Evolutionary conservation across 2,113 vertebrate species (phyloP).

Genomic region (Heteronetta atricapilla): DNA sequence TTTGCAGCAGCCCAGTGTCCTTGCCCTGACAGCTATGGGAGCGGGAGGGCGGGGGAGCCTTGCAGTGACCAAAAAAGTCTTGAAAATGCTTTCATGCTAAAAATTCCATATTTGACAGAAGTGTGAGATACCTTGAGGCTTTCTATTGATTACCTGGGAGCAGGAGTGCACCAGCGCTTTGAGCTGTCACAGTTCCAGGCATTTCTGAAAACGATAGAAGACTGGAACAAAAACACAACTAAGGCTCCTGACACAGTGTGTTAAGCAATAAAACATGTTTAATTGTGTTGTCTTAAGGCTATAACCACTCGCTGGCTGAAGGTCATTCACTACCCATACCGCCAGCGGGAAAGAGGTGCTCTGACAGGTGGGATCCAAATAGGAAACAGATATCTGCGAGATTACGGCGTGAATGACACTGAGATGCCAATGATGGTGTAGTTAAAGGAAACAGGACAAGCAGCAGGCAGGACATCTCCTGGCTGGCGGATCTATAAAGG

Average conservation of each 20-base stretch:
- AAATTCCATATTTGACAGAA: conserved; percentile 40
- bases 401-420: background rate
- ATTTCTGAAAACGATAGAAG: conserved; percentile 56
- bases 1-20: background rate
- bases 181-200: conserved; percentile 54
- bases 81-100: conserved; percentile 10
- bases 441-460: background rate
- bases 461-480: background rate
- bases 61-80: background rate
- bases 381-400: conserved; percentile 6
- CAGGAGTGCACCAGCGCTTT: conserved; percentile 20
- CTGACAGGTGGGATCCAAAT: conserved; percentile 43
- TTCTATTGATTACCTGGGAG: conserved; percentile 54
- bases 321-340: background rate
- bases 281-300: conserved; percentile 57
- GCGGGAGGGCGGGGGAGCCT: background rate
- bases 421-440: background rate
- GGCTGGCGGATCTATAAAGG: background rate
- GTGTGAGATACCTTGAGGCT: conserved; percentile 54
- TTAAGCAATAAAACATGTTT: conserved; percentile 37
- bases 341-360: background rate
- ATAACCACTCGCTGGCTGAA: conserved; percentile 39
- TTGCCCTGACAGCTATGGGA: background rate
- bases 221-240: conserved; percentile 47
- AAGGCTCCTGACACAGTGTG: conserved; percentile 29